phyloP scores from a whole-genome alignment of 2,888 invertebrate genomes.

The Torymus aiolomorphi region DNA sequence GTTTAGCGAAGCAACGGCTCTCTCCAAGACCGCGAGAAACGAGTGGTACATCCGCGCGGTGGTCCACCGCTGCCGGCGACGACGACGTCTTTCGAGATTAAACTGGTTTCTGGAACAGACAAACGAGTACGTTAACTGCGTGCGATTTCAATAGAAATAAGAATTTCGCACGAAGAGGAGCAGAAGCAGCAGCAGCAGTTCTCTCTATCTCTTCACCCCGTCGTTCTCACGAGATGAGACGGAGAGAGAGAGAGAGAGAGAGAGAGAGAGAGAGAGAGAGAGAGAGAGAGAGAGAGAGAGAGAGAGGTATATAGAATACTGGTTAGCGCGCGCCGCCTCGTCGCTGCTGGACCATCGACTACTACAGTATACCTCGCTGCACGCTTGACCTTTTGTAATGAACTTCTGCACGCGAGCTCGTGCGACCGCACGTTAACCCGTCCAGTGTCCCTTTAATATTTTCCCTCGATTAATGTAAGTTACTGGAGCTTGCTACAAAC shows the following conservation, averaged over 20 bases:
- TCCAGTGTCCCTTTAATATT: conserved; percentile 25
- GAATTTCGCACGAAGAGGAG: conserved; percentile 27
- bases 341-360: conserved; percentile 10
- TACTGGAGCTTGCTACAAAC: neutral
- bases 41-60: neutral
- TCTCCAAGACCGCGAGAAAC: too few relatives aligned
- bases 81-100: conserved; percentile 1
- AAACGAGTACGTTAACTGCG: conserved; percentile 25
- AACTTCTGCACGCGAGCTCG: neutral
- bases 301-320: conserved; percentile 33
- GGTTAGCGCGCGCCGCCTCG: conserved; percentile 4
- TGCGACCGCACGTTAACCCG: conserved; percentile 17
- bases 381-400: conserved; percentile 29
- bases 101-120: conserved; percentile 41
- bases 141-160: conserved; percentile 27
- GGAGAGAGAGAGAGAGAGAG: too few relatives aligned
- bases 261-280: too few relatives aligned
- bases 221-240: conserved; percentile 47
- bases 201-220: neutral
- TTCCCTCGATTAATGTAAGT: neutral
- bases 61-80: neutral
- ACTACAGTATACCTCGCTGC: too few relatives aligned
- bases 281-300: neutral
- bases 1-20: too few relatives aligned
- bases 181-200: conserved; percentile 6